Evolutionary conservation across 2,797 vertebrate genomes (phyloP).

Genomic region (Telmatherina bonti): DNA sequence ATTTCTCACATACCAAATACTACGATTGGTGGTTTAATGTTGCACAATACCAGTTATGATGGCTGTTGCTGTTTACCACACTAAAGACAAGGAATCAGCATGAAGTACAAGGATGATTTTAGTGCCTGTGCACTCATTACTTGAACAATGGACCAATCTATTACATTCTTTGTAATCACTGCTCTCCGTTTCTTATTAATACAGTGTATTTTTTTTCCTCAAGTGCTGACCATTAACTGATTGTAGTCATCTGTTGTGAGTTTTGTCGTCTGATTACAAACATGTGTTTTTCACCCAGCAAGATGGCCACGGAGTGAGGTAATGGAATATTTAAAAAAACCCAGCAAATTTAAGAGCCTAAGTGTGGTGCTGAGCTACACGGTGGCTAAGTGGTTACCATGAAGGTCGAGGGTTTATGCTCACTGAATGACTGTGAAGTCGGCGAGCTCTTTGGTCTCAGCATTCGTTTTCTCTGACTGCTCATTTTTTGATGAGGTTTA

Average conservation of each 20-base stretch:
- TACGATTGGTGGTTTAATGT: slow-evolving; percentile 20
- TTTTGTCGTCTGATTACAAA: slow-evolving; percentile 70
- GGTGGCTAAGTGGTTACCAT: slow-evolving; percentile 31
- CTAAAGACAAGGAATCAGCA: slow-evolving; percentile 9
- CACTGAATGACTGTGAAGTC: not conserved
- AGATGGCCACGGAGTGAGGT: slow-evolving; percentile 68
- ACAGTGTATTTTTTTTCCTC: slow-evolving; percentile 53
- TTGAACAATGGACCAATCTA: slow-evolving; percentile 32
- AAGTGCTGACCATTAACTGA: slow-evolving; percentile 57
- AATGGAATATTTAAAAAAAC: slow-evolving; percentile 64
- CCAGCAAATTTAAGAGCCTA: slow-evolving; percentile 30
- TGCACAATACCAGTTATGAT: slow-evolving; percentile 8
- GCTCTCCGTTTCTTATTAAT: slow-evolving; percentile 46
- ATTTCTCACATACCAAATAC: too few relatives aligned
- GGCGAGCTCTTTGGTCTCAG: not conserved
- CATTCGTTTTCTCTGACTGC: slow-evolving; percentile 2
- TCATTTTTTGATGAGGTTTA: slow-evolving; percentile 16
- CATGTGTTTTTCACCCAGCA: slow-evolving; percentile 61
- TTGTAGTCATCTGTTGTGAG: slow-evolving; percentile 73
- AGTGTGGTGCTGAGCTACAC: slow-evolving; percentile 28
- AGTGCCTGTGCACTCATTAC: slow-evolving; percentile 16
- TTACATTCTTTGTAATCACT: slow-evolving; percentile 35
- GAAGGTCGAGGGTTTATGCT: slow-evolving; percentile 15
- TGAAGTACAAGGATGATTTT: slow-evolving; percentile 24
- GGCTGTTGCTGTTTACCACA: slow-evolving; percentile 24